These are phyloP conservation scores for Ceratoteleas bidentatus DNA, from an alignment of 1,140 invertebrate genomes.

Conservation along the genomic window DNA sequence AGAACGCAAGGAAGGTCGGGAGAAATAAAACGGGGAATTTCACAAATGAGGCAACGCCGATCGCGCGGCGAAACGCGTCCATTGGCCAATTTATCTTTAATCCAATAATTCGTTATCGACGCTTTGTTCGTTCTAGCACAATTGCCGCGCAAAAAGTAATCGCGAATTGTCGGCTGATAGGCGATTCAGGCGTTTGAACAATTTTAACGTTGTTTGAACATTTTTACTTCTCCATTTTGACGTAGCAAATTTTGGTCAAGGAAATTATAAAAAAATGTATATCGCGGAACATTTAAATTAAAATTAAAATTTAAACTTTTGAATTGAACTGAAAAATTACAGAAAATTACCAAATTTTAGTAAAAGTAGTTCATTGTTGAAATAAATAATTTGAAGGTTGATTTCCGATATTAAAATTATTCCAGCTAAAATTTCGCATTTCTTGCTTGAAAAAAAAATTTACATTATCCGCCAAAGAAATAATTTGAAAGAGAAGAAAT, in stretches of 20 bases:
- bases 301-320: too few relatives aligned
- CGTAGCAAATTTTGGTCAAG: too few relatives aligned
- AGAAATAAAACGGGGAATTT: conserved; percentile 67
- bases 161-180: neutral
- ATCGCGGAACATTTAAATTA: too few relatives aligned
- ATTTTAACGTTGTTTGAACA: neutral
- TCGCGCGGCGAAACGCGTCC: conserved; percentile 31
- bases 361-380: too few relatives aligned
- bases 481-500: neutral
- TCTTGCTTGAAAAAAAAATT: neutral
- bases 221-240: neutral
- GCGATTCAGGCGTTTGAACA: neutral
- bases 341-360: too few relatives aligned
- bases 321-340: too few relatives aligned
- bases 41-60: conserved; percentile 62
- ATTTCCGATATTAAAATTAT: too few relatives aligned
- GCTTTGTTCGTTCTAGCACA: conserved; percentile 15
- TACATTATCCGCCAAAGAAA: neutral
- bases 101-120: conserved; percentile 13
- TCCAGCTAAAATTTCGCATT: too few relatives aligned
- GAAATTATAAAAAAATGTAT: too few relatives aligned
- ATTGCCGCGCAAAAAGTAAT: conserved; percentile 5
- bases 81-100: conserved; percentile 44
- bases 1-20: conserved; percentile 70
- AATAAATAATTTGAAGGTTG: too few relatives aligned